These are phyloP conservation scores for Hemaris fuciformis DNA, from an alignment of 2,888 invertebrate species.

Conservation along the genomic window DNA sequence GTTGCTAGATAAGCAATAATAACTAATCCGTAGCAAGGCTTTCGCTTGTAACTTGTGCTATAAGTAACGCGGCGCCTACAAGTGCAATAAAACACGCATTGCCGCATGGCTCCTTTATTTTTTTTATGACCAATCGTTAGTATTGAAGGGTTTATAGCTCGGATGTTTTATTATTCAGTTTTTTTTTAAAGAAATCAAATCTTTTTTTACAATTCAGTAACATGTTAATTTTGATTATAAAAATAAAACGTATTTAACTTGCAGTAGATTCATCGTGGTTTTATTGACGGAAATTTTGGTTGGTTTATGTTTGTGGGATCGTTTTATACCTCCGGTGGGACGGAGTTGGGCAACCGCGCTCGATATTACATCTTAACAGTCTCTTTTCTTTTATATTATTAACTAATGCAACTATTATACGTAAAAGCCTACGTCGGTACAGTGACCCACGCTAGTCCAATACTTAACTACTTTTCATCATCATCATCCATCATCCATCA, in stretches of 20 bases:
- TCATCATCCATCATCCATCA: too few species aligned
- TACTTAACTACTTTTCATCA: too few species aligned
- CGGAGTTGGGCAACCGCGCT: neutral
- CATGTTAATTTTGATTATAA: conserved; percentile 74
- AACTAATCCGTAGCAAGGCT: neutral
- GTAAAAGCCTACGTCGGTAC: too few species aligned
- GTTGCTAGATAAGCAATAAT: neutral
- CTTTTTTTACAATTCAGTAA: conserved; percentile 59
- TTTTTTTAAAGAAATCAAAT: conserved; percentile 52
- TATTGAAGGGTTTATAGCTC: conserved; percentile 71
- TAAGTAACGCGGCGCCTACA: conserved; percentile 60
- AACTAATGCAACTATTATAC: too few species aligned
- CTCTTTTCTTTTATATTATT: too few species aligned
- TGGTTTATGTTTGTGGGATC: neutral
- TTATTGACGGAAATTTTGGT: conserved; percentile 3
- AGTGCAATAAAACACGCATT: conserved; percentile 65
- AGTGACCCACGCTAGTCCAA: too few species aligned
- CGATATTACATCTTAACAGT: too few species aligned
- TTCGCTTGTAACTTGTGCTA: conserved; percentile 20
- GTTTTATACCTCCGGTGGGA: neutral
- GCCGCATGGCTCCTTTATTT: conserved; percentile 65
- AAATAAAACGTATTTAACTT: conserved; percentile 32
- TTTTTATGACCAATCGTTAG: conserved; percentile 74
- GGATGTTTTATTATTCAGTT: conserved; percentile 66
- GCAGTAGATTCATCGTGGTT: conserved; percentile 26